Percentiles rank a stretch among this genome's conserved stretches.
Conservation (phyloP, 2,797 vertebrate genomes). For the Platyrinchus mystaceus region DNA sequence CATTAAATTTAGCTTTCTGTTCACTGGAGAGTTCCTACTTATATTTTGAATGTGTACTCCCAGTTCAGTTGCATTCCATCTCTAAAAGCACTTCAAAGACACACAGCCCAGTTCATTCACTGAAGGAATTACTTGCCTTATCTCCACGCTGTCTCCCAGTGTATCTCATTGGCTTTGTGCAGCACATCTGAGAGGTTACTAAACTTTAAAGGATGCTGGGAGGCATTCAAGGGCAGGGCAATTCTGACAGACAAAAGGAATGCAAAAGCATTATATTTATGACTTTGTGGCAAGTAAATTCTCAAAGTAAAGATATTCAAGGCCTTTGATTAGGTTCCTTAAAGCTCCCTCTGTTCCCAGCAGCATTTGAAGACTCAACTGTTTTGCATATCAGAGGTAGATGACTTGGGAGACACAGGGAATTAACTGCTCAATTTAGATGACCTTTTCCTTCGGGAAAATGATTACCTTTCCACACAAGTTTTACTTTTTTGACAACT, state of each 20-base stretch:
- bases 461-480: not conserved
- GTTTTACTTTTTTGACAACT: not conserved
- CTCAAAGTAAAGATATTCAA: not conserved
- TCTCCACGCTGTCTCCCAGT: conserved; percentile 3
- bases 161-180: not conserved
- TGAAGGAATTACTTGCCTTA: conserved; percentile 37
- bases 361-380: conserved; percentile 32
- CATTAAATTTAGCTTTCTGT: not conserved
- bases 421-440: not conserved
- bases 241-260: conserved; percentile 15
- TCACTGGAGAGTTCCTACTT: not conserved
- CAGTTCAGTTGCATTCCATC: not conserved
- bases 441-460: not conserved
- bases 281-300: conserved; percentile 28
- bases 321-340: conserved; percentile 49
- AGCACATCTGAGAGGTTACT: not conserved
- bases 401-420: not conserved
- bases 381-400: conserved; percentile 41
- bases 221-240: conserved; percentile 29
- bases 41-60: not conserved
- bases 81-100: conserved; percentile 53
- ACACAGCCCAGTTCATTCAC: not conserved
- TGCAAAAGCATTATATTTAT: conserved; percentile 5
- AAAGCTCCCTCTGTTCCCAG: not conserved
- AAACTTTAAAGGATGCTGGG: conserved; percentile 23